A percentile compares a stretch with the other conserved stretches of the same genome.
Evolutionary conservation across 2,797 vertebrate genomes (phyloP).

Genomic region (Epinephelus malabaricus): DNA sequence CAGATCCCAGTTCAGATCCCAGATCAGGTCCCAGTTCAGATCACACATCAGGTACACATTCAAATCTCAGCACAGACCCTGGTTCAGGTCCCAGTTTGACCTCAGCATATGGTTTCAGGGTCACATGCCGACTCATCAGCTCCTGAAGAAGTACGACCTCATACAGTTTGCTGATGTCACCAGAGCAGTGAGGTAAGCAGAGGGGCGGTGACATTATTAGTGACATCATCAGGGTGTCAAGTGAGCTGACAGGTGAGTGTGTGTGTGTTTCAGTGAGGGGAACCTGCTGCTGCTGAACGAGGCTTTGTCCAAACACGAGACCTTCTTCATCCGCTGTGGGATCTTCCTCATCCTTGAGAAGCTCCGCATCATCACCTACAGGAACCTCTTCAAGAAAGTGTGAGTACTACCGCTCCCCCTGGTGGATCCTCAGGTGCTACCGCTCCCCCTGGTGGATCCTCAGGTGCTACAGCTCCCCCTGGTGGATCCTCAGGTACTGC

Average conservation of each 20-base stretch:
- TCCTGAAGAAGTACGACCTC: constrained; percentile 95
- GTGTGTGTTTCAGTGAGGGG: constrained; percentile 88
- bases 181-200: constrained; percentile 91
- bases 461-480: too few relatives aligned
- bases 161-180: constrained; percentile 97
- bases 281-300: constrained; percentile 95
- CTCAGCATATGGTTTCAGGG: constrained; percentile 84
- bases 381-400: constrained; percentile 99
- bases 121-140: constrained; percentile 96
- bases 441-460: too few relatives aligned
- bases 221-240: neutral
- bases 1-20: too few relatives aligned
- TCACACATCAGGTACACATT: too few relatives aligned
- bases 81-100: neutral
- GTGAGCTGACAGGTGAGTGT: neutral
- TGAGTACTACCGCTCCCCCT: constrained; percentile 75
- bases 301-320: constrained; percentile 93
- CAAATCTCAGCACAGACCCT: neutral
- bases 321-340: constrained; percentile 98
- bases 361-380: constrained; percentile 97
- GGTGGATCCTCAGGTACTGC: too few relatives aligned
- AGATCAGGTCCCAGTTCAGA: too few relatives aligned
- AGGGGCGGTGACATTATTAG: constrained; percentile 26
- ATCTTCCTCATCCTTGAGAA: constrained; percentile 99
- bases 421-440: too few relatives aligned